Base-by-base conservation (phyloP, 1,140 invertebrate genomes). In the Bathynomus jamesi region DNA sequence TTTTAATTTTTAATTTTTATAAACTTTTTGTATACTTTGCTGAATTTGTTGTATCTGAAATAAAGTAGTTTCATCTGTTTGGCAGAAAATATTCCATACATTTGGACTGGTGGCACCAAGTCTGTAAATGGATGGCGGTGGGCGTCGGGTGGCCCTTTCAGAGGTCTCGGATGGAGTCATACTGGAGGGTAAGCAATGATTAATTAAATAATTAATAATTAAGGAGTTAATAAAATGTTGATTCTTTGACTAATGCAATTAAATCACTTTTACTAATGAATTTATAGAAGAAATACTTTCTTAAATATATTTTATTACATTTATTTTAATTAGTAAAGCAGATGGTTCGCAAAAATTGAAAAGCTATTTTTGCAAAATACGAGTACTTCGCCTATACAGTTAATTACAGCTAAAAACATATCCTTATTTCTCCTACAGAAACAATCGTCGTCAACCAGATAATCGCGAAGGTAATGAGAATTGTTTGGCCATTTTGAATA, bases 381-480 rank as follows among this genome's bases (percentile, higher is more conserved):
- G 46, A 21, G 11, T 53, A 13, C 21, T 53, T 53, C 21, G 46
- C 21, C 46, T 11, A 11, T 11, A 13, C 11, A 13, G 11, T 53
- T 53, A 13, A 13, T 11, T 53, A 13, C 46, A 13, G 46, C 11
- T 53, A 11, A 53, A 11, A 21, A 13, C 11, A 11, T 53, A 53
- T 53, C 46, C 46, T 13, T 21, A 11, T 21, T 53, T 21, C 46
- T 13, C 11, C 21, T 53, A 11, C 31, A 85, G 84, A 71, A 88
- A 91, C 78, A 88, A 88, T 25, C 87, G 88, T 82, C 89, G 90
- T 28, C 91, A 93, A 80, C 91, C 91, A 1, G 91, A 93, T 78
- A 92, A 93, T 81, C 89, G 91, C 82, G 89, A 89, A 65, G 90
- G 90, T 31, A 89, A 90, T 27, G 91, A 93, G 80, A 90, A 91